Conservation (phyloP, 2,113 vertebrate genomes). For the Etheostoma cragini region DNA sequence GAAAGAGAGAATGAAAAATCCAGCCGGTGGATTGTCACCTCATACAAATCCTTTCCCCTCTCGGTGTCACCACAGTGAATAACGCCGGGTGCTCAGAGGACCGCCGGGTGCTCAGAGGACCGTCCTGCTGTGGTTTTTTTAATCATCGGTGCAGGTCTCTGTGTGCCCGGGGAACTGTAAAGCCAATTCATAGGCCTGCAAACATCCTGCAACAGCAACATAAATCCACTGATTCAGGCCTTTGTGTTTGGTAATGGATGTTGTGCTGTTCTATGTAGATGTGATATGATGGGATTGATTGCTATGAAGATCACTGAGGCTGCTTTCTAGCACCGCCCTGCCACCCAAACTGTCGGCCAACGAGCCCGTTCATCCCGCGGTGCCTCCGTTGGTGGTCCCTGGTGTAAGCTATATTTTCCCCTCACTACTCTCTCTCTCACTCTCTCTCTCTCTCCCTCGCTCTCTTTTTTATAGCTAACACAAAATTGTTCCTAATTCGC, state of each 20-base stretch:
- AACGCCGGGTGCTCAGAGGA: constrained; percentile 20
- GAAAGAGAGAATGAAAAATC: constrained; percentile 69
- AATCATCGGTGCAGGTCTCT: constrained; percentile 69
- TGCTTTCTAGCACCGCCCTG: constrained; percentile 80
- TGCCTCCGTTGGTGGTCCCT: constrained; percentile 86
- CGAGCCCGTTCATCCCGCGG: constrained; percentile 77
- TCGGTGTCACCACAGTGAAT: constrained; percentile 43
- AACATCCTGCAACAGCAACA: constrained; percentile 77
- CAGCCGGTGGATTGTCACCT: constrained; percentile 75
- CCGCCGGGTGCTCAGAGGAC: constrained; percentile 30
- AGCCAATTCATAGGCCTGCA: constrained; percentile 69
- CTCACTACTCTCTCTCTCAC: constrained; percentile 79
- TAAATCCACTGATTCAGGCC: constrained; percentile 76
- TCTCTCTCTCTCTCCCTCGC: constrained; percentile 20
- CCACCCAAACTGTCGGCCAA: constrained; percentile 84
- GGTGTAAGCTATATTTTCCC: constrained; percentile 86
- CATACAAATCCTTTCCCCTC: constrained; percentile 46
- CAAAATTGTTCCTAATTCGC: constrained; percentile 90
- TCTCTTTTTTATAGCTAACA: constrained; percentile 85
- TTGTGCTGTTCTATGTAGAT: constrained; percentile 70
- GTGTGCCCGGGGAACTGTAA: constrained; percentile 56
- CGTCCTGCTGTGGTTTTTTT: constrained; percentile 9
- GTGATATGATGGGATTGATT: constrained; percentile 81
- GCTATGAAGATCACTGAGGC: constrained; percentile 73
- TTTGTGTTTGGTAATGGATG: constrained; percentile 77